These are phyloP conservation scores for Saccopteryx leptura DNA, from an alignment of 2,113 vertebrate genomes.

Conservation along the genomic window DNA sequence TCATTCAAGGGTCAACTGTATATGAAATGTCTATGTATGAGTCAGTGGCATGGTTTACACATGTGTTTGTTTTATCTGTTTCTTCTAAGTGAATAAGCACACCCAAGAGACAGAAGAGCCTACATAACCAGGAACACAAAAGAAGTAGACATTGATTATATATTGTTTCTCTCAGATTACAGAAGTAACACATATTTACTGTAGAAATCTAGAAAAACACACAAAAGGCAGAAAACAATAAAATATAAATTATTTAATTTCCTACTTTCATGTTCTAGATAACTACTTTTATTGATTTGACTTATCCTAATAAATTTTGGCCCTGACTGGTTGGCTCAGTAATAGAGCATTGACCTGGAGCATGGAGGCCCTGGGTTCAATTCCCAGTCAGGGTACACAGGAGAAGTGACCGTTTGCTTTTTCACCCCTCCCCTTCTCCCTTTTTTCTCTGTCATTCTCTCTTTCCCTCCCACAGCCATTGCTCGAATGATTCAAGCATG, in stretches of 20 bases:
- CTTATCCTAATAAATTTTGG: conserved; percentile 35
- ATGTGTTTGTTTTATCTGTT: conserved; percentile 7
- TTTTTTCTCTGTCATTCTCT: too few relatives aligned
- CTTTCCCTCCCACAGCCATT: too few relatives aligned
- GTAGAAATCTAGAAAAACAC: conserved; percentile 1
- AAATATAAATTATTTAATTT: conserved; percentile 12
- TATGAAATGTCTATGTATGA: not conserved
- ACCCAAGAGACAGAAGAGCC: conserved; percentile 14
- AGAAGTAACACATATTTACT: not conserved
- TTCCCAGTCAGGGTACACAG: too few relatives aligned
- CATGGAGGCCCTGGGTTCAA: too few relatives aligned
- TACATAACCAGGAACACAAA: conserved; percentile 32
- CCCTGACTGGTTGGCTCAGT: too few relatives aligned
- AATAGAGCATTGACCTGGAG: too few relatives aligned
- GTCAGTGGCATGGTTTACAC: not conserved
- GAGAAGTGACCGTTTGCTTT: too few relatives aligned
- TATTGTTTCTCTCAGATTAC: not conserved
- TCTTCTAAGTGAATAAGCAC: conserved; percentile 3
- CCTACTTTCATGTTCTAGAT: not conserved
- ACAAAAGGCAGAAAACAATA: not conserved
- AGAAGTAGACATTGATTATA: not conserved
- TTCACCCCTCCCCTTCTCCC: too few relatives aligned
- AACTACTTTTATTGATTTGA: not conserved
- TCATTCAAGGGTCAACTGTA: not conserved
- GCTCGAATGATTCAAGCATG: too few relatives aligned